A percentile compares a stretch with the other conserved stretches of the same genome.
Conservation (phyloP, 2,888 invertebrate species). For the Tillus elongatus region DNA sequence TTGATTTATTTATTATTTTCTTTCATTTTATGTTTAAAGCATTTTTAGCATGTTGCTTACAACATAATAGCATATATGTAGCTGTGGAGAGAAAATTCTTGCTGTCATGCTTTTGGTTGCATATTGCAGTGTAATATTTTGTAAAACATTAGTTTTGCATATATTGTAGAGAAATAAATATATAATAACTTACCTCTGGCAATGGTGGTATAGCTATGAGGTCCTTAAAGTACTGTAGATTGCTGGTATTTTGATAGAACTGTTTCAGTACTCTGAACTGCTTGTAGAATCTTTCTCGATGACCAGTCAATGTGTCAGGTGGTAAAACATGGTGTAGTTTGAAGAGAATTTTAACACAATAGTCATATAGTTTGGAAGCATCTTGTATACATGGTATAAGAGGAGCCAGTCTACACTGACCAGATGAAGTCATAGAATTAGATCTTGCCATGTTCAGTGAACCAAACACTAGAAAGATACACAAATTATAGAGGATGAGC, state of each 20-base stretch:
- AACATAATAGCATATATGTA: too few relatives aligned
- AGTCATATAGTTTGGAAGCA: slow-evolving; percentile 93
- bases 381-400: slow-evolving; percentile 93
- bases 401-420: slow-evolving; percentile 94
- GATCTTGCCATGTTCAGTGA: slow-evolving; percentile 88
- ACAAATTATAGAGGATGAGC: too few relatives aligned
- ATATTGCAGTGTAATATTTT: too few relatives aligned
- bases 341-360: slow-evolving; percentile 92
- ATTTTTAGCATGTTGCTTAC: too few relatives aligned
- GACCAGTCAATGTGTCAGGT: slow-evolving; percentile 83
- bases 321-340: slow-evolving; percentile 86
- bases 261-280: slow-evolving; percentile 81
- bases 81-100: too few relatives aligned
- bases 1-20: too few relatives aligned
- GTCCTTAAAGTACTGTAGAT: slow-evolving; percentile 94
- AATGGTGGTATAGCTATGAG: slow-evolving; percentile 86
- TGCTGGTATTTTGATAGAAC: slow-evolving; percentile 89
- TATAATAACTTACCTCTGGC: slow-evolving; percentile 62
- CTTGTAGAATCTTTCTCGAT: slow-evolving; percentile 78
- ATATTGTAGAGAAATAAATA: too few relatives aligned
- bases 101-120: too few relatives aligned
- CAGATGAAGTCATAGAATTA: slow-evolving; percentile 94
- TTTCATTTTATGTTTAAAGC: too few relatives aligned
- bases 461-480: slow-evolving; percentile 72
- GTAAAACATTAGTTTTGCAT: too few relatives aligned